Evolutionary conservation across 2,797 vertebrate species (phyloP).

Genomic region (Paramormyrops hopkinsi): DNA sequence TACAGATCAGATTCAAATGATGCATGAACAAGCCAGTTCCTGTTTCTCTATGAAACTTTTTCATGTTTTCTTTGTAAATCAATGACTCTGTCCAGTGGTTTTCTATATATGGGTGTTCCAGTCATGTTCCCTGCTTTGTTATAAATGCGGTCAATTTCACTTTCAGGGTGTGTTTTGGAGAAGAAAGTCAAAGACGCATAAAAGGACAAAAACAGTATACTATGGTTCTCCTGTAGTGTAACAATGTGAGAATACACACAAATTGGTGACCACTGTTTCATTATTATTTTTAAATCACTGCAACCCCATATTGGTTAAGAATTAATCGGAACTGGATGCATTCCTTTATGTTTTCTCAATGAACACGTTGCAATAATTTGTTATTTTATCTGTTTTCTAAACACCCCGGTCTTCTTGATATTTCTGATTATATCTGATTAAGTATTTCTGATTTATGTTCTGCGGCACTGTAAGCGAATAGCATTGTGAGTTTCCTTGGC

Average conservation of each 20-base stretch:
- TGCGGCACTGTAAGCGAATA: slow-evolving; percentile 47
- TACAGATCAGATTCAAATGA: not conserved
- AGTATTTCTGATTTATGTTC: too few species aligned
- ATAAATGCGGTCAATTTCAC: not conserved
- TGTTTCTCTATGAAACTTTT: not conserved
- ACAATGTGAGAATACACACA: not conserved
- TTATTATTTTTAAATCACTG: not conserved
- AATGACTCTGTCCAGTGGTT: not conserved
- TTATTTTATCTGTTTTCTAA: not conserved
- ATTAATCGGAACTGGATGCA: not conserved
- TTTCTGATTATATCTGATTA: slow-evolving; percentile 55
- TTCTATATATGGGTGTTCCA: not conserved
- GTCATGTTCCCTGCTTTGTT: not conserved
- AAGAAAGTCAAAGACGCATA: not conserved
- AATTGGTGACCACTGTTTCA: not conserved
- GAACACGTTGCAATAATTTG: not conserved
- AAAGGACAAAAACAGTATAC: not conserved
- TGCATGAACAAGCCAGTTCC: not conserved
- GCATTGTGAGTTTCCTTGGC: slow-evolving; percentile 50
- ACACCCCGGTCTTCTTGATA: not conserved
- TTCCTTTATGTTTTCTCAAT: not conserved
- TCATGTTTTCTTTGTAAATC: not conserved
- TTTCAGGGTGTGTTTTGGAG: not conserved
- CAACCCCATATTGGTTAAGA: not conserved
- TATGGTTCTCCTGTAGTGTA: not conserved